Conservation (phyloP, 2,888 invertebrate genomes). For the Dicyrtoma fusca region DNA sequence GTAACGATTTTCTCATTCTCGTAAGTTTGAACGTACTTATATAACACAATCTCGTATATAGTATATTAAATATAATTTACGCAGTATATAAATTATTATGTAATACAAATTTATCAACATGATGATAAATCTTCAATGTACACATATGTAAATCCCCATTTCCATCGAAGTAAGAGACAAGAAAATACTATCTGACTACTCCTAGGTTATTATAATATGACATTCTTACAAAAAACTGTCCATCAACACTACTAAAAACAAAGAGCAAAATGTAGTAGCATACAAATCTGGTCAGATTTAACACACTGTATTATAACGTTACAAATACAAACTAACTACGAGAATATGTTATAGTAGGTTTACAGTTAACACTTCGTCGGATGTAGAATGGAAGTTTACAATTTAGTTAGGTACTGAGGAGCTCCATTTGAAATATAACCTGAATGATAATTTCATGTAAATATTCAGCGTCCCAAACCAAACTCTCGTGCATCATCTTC, state of each 20-base stretch:
- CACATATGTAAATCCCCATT: slow-evolving; percentile 28
- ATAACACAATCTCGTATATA: slow-evolving; percentile 14
- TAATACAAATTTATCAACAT: slow-evolving; percentile 29
- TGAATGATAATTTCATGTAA: slow-evolving; percentile 15
- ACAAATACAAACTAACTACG: slow-evolving; percentile 18
- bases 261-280: slow-evolving; percentile 21
- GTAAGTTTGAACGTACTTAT: neutral
- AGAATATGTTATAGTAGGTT: slow-evolving; percentile 26
- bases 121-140: slow-evolving; percentile 19
- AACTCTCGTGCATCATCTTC: slow-evolving; percentile 84
- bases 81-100: slow-evolving; percentile 24
- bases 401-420: slow-evolving; percentile 38
- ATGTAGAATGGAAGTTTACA: slow-evolving; percentile 36
- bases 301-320: slow-evolving; percentile 22
- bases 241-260: slow-evolving; percentile 29
- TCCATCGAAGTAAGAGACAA: slow-evolving; percentile 25
- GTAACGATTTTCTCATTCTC: no score
- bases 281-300: slow-evolving; percentile 36
- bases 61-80: slow-evolving; percentile 20
- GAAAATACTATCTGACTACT: slow-evolving; percentile 25
- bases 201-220: neutral
- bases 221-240: slow-evolving; percentile 36
- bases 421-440: slow-evolving; percentile 9
- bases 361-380: neutral
- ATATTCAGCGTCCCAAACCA: slow-evolving; percentile 61